Percentiles rank a stretch among this genome's conserved stretches.
These are phyloP conservation scores for Triplophysa siluroides DNA, from an alignment of 2,113 vertebrate species.

Conservation along the genomic window DNA sequence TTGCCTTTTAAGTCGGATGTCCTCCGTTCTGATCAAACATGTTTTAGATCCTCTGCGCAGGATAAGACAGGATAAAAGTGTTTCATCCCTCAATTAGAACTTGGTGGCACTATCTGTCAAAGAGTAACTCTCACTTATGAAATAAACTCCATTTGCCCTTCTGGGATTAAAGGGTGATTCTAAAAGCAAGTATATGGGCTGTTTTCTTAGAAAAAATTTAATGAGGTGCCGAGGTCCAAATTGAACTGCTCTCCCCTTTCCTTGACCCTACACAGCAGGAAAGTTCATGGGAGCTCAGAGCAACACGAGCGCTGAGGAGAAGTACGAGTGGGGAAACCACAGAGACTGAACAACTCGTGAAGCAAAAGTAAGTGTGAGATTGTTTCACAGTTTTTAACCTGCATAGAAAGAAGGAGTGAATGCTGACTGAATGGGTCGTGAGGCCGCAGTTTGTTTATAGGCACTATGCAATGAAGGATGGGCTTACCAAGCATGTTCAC, in stretches of 20 bases:
- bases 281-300: background rate
- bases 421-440: no score
- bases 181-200: background rate
- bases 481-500: no score
- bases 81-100: constrained; percentile 25
- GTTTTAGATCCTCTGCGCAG: constrained; percentile 20
- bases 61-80: constrained; percentile 17
- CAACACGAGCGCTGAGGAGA: no score
- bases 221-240: background rate
- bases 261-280: background rate
- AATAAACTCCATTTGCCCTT: background rate
- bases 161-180: background rate
- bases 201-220: background rate
- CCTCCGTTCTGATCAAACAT: constrained; percentile 13
- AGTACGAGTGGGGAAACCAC: background rate
- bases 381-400: background rate
- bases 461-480: no score
- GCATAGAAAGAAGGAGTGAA: no score
- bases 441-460: no score
- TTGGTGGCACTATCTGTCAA: constrained; percentile 4
- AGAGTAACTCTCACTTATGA: constrained; percentile 1
- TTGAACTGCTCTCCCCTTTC: background rate
- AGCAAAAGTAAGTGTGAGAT: background rate
- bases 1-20: constrained; percentile 4
- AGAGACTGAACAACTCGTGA: background rate